These are phyloP conservation scores for Schizaphis graminum DNA, from an alignment of 2,888 invertebrate species.

Conservation along the genomic window DNA sequence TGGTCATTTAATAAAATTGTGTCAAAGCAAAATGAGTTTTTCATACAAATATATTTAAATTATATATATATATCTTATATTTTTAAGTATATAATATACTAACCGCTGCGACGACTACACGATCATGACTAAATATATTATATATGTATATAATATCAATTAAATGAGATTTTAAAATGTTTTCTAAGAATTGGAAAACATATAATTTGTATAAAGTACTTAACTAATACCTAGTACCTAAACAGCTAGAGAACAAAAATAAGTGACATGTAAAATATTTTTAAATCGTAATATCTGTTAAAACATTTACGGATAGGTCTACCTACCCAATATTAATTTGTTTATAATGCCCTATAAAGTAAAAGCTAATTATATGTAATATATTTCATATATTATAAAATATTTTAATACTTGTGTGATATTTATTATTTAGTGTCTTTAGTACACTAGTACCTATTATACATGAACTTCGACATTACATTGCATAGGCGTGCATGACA, in stretches of 20 bases:
- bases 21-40: background rate
- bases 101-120: background rate
- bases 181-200: background rate
- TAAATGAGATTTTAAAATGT: background rate
- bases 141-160: background rate
- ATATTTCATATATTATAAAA: background rate
- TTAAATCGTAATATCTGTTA: background rate
- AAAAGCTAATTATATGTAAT: background rate
- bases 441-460: too few relatives aligned
- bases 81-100: background rate
- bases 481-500: too few relatives aligned
- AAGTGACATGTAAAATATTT: background rate
- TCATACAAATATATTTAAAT: background rate
- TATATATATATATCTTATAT: background rate
- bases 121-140: background rate
- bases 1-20: background rate
- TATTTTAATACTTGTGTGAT: too few relatives aligned
- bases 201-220: background rate
- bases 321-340: background rate
- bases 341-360: background rate
- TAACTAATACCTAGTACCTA: background rate
- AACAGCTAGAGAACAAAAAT: background rate
- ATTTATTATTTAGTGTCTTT: too few relatives aligned
- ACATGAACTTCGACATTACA: too few relatives aligned
- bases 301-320: background rate